Conservation (phyloP, 1,140 invertebrate genomes). For the Euura lappo region DNA sequence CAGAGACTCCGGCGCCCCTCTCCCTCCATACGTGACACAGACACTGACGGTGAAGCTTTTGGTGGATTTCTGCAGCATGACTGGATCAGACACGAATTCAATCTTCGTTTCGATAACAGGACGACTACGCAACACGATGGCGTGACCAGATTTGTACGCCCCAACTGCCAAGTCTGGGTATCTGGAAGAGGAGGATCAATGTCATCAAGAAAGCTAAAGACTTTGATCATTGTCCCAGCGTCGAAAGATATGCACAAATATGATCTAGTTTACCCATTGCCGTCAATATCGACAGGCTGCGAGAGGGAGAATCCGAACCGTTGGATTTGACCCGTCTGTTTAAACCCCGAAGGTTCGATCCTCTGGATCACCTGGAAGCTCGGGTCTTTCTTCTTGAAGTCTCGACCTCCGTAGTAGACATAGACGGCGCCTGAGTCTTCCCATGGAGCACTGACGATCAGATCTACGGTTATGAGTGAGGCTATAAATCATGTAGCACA, state of each 20-base stretch:
- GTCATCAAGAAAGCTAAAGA: background rate
- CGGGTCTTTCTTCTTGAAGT: constrained; percentile 53
- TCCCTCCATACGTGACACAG: constrained; percentile 36
- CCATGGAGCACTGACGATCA: constrained; percentile 74
- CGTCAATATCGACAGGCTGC: constrained; percentile 68
- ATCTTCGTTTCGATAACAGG: constrained; percentile 60
- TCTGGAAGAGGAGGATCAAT: constrained; percentile 17
- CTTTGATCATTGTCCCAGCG: no score
- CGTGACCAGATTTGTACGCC: constrained; percentile 64
- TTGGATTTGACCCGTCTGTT: constrained; percentile 36
- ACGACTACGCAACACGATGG: constrained; percentile 63
- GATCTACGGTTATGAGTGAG: constrained; percentile 53
- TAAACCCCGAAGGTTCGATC: constrained; percentile 40
- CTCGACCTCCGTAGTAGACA: constrained; percentile 65
- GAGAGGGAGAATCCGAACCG: constrained; percentile 69
- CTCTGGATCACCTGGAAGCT: constrained; percentile 50
- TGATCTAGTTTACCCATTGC: constrained; percentile 60
- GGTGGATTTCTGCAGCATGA: constrained; percentile 55
- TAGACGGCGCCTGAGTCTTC: constrained; percentile 68
- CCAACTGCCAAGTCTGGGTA: constrained; percentile 67
- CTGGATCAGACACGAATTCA: constrained; percentile 35
- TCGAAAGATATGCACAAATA: no score
- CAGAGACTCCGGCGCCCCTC: constrained; percentile 16
- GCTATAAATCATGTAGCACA: background rate
- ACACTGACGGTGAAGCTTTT: constrained; percentile 44